These are phyloP conservation scores for Periphyllus acericola DNA, from an alignment of 2,888 invertebrate species.

Conservation along the genomic window DNA sequence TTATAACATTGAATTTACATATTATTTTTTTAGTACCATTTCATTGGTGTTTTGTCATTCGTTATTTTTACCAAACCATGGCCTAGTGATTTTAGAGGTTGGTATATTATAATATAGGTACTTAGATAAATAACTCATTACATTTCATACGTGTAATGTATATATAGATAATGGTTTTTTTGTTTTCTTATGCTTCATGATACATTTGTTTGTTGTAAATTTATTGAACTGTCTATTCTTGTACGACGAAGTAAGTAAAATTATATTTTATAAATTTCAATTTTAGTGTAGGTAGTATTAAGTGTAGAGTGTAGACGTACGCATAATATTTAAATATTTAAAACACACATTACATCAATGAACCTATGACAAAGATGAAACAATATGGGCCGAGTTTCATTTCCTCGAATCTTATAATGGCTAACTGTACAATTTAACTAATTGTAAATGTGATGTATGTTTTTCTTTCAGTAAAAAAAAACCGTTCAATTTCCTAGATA, in stretches of 20 bases:
- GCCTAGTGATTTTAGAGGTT: conserved; percentile 41
- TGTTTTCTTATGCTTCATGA: not conserved
- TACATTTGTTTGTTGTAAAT: conserved; percentile 18
- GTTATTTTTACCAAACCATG: conserved; percentile 11
- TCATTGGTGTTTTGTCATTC: not conserved
- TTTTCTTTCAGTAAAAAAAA: too few relatives aligned
- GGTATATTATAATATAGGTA: too few relatives aligned
- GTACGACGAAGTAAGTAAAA: conserved; percentile 36
- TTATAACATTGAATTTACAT: not conserved
- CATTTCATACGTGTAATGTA: not conserved
- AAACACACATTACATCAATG: too few relatives aligned
- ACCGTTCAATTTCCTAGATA: too few relatives aligned
- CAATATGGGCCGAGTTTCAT: too few relatives aligned
- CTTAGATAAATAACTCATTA: not conserved
- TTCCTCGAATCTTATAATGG: too few relatives aligned
- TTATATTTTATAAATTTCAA: not conserved
- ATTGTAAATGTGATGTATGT: too few relatives aligned
- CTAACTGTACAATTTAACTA: too few relatives aligned
- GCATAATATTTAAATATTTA: too few relatives aligned
- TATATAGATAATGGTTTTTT: not conserved
- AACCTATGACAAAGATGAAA: too few relatives aligned
- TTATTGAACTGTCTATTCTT: conserved; percentile 23
- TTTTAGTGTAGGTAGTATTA: too few relatives aligned
- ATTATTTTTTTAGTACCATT: not conserved
- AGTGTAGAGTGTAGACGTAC: too few relatives aligned